Evolutionary conservation across 2,113 vertebrate species (phyloP), one percentile per base, ranked within the genome.

Genomic region (Eretmodus cyanostictus): DNA sequence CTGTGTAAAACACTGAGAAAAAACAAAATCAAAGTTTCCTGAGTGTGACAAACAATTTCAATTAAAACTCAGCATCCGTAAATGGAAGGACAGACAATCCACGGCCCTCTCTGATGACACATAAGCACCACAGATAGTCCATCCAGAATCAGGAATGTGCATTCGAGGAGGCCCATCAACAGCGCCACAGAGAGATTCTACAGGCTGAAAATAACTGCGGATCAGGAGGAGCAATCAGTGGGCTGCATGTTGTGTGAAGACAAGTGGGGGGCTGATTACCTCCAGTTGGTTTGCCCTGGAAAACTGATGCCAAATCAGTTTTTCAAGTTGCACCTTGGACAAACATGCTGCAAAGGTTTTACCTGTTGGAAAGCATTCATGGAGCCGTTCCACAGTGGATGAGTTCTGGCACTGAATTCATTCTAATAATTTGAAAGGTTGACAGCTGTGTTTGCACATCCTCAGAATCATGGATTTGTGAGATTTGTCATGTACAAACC

Each of bases 171-270:
- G 55, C 86, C 81, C 68, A 82, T 92, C 91, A 84, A 12, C 55
- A 59, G 76, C 51, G 22, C 31, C 68, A 57, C 53, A 73, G 81
- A 83, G 24, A 49, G 42, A 3, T 78, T 31, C 73, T 83, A 59
- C 79, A 42, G 80, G 59, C 31, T 81, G 84, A 82, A 92, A 91
- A 91, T 92, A 87, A 61, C 91, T 66, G 88, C 53, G 16, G 89
- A 66, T 88, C 82, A 87, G 89, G 84, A 90, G 85, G 53, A 91
- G 83, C 91, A 95, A 93, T 94, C 93, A 95, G 90, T 53, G 57
- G 86, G 91, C 88, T 36, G 27, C 94, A 89, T 85, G 93, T 89
- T 87, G 92, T 76, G 89, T 82, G 71, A 87, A 90, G 91, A 92
- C 86, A 71, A 87, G 91, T 49, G 14, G 91, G 88, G 42, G 82